A percentile compares a stretch with the other conserved stretches of the same genome.
Evolutionary conservation across 2,888 invertebrate genomes (phyloP).

Genomic region (Laspeyria flexula): DNA sequence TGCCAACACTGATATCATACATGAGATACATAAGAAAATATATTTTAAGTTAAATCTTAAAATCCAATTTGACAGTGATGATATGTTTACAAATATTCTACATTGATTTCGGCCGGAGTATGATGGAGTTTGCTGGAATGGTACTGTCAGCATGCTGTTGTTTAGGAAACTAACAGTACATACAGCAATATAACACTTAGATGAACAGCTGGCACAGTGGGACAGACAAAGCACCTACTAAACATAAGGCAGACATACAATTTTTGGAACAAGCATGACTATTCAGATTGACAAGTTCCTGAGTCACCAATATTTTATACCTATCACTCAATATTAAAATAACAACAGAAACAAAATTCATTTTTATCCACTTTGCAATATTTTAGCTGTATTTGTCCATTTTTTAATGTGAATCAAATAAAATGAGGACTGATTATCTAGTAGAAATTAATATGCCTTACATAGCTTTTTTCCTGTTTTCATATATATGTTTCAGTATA

Average conservation of each 20-base stretch:
- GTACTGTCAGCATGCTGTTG: not conserved
- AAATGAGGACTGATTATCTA: slow-evolving; percentile 23
- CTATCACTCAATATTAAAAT: slow-evolving; percentile 1
- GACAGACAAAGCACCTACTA: slow-evolving; percentile 8
- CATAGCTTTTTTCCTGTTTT: too few species aligned
- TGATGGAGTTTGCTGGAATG: not conserved
- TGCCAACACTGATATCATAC: too few species aligned
- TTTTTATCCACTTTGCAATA: slow-evolving; percentile 2
- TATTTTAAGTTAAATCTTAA: too few species aligned
- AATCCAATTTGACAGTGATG: too few species aligned
- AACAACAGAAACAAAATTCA: not conserved
- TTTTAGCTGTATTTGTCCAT: slow-evolving; percentile 14
- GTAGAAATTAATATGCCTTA: slow-evolving; percentile 35
- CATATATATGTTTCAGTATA: too few species aligned
- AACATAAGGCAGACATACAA: slow-evolving; percentile 8
- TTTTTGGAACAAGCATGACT: slow-evolving; percentile 22
- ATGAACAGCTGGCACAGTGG: slow-evolving; percentile 4
- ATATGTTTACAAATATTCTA: too few species aligned
- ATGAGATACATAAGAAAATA: too few species aligned
- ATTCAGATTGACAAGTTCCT: slow-evolving; percentile 21
- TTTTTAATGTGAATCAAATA: slow-evolving; percentile 4
- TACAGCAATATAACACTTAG: slow-evolving; percentile 1
- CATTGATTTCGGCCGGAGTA: too few species aligned
- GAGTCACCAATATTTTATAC: slow-evolving; percentile 7
- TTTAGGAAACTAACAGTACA: not conserved